Base-by-base conservation (phyloP, 2,113 vertebrate species). In the Bagarius yarrelli region DNA sequence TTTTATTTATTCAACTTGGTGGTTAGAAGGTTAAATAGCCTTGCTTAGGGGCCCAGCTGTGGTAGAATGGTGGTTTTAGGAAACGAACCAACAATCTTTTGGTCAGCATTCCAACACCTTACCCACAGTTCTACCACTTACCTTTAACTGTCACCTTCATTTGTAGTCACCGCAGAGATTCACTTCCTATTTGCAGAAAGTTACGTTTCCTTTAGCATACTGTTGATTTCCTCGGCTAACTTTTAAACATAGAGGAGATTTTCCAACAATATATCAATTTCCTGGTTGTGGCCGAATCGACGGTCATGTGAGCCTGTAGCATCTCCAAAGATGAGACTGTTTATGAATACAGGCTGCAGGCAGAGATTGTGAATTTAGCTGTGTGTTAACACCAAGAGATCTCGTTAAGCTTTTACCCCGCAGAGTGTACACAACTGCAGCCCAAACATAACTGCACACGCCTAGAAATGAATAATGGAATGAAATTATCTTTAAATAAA, bases 371-470 rank as follows among this genome's bases (percentile, higher is more conserved):
- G 57, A 59, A 52, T 81, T 76, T 84, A 61, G 53, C 40, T 71
- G 44, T 36, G 61, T n/a, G 63, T 78, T 69, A 63, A 34, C 60
- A 84, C 80, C 83, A 82, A 52, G 85, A 84, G 80, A 84, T 80
- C 83, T 83, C 63, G 69, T 84, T 84, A 80, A 36, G 60, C 67
- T 36, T 69, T 60, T 61, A 70, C 53, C 71, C 76, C 63, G 53
- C 40, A 53, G 83, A 74, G 66, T 52, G 40, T 32, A 25, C 72
- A 76, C 40, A 72, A 23, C 73, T 44, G 56, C 70, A 27, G 59
- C 63, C 56, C 47, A 40, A 83, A 85, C 75, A 79, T 60, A 52
- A 11, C 5, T 0, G 53, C 34, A 47, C 12, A 55, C 73, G 21
- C 13, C 63, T 32, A 23, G 19, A 76, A 81, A 60, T 77, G 76